Conservation (phyloP, 2,113 vertebrate species). For the Phylloscopus trochilus region DNA sequence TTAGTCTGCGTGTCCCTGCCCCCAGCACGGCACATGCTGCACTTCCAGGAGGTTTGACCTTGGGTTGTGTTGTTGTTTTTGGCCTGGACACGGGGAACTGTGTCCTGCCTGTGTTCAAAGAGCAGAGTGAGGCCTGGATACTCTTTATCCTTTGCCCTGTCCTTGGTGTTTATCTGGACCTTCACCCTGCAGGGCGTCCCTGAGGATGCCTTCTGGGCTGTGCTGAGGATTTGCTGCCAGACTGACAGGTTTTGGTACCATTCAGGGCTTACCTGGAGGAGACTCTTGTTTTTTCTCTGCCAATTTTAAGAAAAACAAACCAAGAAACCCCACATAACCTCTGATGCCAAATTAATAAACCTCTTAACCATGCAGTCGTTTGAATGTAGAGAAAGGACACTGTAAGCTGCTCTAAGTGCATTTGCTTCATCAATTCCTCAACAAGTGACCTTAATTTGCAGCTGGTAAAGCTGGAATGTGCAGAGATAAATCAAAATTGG, state of each 20-base stretch:
- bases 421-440: not conserved
- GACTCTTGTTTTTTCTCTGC: not conserved
- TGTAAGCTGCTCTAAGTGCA: rapidly evolving
- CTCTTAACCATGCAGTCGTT: not conserved
- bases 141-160: not conserved
- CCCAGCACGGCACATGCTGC: rapidly evolving
- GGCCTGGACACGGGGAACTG: rapidly evolving
- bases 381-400: rapidly evolving
- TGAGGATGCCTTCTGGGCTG: not conserved
- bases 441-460: rapidly evolving
- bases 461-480: rapidly evolving
- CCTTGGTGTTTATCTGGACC: not conserved
- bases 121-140: not conserved
- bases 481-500: not conserved
- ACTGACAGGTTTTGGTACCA: not conserved
- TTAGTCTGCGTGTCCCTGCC: not conserved
- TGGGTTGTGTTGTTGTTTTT: not conserved
- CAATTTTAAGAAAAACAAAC: not conserved
- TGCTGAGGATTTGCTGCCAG: not conserved
- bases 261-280: rapidly evolving
- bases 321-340: not conserved
- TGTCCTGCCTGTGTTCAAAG: not conserved
- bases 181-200: not conserved
- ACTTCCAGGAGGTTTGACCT: rapidly evolving
- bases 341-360: not conserved